These are phyloP conservation scores for Anseranas semipalmata DNA, from an alignment of 2,113 vertebrate species.

Conservation along the genomic window DNA sequence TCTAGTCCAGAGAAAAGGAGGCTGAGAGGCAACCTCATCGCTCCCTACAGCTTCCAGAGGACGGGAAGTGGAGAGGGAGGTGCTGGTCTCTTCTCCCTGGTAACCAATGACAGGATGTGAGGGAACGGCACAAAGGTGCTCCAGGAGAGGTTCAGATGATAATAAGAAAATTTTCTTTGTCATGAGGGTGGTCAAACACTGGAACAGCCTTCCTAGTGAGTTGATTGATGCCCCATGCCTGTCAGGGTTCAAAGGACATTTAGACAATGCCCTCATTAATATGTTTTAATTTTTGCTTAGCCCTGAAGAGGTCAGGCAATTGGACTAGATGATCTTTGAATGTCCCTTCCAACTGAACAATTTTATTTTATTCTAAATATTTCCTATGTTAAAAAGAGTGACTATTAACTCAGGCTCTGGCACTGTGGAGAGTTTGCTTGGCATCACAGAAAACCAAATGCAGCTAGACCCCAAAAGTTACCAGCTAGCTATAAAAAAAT, in stretches of 20 bases:
- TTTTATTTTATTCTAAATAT: not conserved
- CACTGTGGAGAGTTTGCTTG: not conserved
- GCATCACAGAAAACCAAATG: not conserved
- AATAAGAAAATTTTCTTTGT: too few species aligned
- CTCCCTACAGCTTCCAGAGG: too few species aligned
- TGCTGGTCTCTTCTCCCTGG: too few species aligned
- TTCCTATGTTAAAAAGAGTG: not conserved
- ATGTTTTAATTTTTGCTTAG: not conserved
- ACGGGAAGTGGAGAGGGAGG: too few species aligned
- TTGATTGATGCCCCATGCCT: not conserved
- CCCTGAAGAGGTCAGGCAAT: not conserved
- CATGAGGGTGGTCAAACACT: too few species aligned
- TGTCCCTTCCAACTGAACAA: not conserved
- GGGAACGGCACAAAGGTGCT: too few species aligned
- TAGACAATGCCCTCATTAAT: not conserved
- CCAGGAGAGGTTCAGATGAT: too few species aligned
- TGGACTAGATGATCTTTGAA: not conserved
- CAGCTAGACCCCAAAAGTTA: not conserved
- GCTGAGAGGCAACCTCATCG: too few species aligned
- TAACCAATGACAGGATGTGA: too few species aligned
- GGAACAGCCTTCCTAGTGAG: too few species aligned
- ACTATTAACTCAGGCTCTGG: not conserved
- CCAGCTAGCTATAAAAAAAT: not conserved
- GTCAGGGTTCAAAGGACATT: not conserved
- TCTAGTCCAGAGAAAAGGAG: too few species aligned